phyloP scores from a whole-genome alignment of 2,888 invertebrate species.

The Drosophila flavopinicola region DNA sequence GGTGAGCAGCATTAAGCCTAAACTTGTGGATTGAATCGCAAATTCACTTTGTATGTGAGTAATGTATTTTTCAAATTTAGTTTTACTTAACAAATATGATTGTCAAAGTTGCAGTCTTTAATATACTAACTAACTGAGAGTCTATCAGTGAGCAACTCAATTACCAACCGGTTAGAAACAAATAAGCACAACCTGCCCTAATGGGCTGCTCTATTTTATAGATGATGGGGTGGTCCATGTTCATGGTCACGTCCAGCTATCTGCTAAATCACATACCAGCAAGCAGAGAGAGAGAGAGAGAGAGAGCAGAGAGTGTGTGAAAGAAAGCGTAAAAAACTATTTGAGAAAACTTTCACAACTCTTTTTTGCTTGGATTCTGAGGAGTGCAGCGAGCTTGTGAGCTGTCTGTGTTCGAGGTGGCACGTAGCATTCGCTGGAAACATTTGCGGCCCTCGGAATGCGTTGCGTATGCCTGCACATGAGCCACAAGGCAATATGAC shows the following conservation, averaged over 20 bases:
- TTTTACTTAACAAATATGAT: too few relatives aligned
- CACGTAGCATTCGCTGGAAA: constrained; percentile 58
- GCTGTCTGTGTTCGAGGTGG: constrained; percentile 35
- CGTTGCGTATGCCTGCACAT: constrained; percentile 59
- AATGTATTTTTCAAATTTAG: too few relatives aligned
- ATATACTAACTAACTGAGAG: background rate
- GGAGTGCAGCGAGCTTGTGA: background rate
- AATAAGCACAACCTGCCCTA: background rate
- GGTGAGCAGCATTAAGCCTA: too few relatives aligned
- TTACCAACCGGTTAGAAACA: background rate
- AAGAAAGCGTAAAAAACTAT: constrained; percentile 36
- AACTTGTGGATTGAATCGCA: too few relatives aligned
- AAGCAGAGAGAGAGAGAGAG: constrained; percentile 16
- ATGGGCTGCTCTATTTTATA: background rate
- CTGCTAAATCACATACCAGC: constrained; percentile 67
- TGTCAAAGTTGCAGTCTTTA: too few relatives aligned
- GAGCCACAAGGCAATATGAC: constrained; percentile 44
- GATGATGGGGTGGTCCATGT: constrained; percentile 40
- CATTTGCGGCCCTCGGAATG: constrained; percentile 62
- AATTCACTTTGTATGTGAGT: too few relatives aligned
- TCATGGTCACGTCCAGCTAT: constrained; percentile 67
- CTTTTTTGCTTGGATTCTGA: constrained; percentile 17
- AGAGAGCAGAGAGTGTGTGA: constrained; percentile 18
- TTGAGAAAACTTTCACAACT: constrained; percentile 50
- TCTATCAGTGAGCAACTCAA: constrained; percentile 11